phyloP scores from a whole-genome alignment of 2,888 invertebrate species.

The Drosophila neonasuta region DNA sequence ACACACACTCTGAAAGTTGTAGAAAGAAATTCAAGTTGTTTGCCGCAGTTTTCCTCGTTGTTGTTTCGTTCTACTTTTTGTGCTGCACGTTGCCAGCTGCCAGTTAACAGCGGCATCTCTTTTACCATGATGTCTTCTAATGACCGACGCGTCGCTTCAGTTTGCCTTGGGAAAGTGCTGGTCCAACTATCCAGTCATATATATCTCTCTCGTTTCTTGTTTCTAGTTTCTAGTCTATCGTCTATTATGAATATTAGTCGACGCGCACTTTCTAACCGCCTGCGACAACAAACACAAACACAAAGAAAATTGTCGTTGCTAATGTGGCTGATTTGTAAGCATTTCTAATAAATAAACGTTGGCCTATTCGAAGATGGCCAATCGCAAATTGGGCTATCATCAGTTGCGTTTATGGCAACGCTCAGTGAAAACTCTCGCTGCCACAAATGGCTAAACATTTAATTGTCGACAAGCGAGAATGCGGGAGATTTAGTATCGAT shows the following conservation, averaged over 20 bases:
- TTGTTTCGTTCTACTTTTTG: slow-evolving; percentile 68
- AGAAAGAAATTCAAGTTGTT: slow-evolving; percentile 36
- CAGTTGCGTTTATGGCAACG: slow-evolving; percentile 25
- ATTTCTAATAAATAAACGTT: slow-evolving; percentile 32
- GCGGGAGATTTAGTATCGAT: background rate
- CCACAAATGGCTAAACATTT: slow-evolving; percentile 23
- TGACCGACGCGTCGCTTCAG: slow-evolving; percentile 41
- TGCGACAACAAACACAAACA: slow-evolving; percentile 11
- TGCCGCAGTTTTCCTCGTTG: slow-evolving; percentile 46
- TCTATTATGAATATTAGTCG: slow-evolving; percentile 67
- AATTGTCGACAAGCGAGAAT: slow-evolving; percentile 16
- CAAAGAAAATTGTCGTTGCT: slow-evolving; percentile 53
- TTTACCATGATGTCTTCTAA: slow-evolving; percentile 55
- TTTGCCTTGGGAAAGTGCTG: slow-evolving; percentile 52
- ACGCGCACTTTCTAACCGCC: slow-evolving; percentile 67
- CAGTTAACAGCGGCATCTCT: slow-evolving; percentile 7
- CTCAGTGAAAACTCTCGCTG: slow-evolving; percentile 24
- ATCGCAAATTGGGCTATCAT: slow-evolving; percentile 19
- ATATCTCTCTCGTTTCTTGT: slow-evolving; percentile 2
- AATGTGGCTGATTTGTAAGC: slow-evolving; percentile 47
- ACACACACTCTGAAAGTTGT: background rate
- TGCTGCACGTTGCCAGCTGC: slow-evolving; percentile 11
- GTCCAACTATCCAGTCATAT: slow-evolving; percentile 19
- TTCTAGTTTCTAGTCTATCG: slow-evolving; percentile 52
- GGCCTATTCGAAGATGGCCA: slow-evolving; percentile 17